These are phyloP conservation scores for Amphimedon queenslandica DNA, from an alignment of 37 sponge, comb jelly and placozoan genomes.

Conservation along the genomic window DNA sequence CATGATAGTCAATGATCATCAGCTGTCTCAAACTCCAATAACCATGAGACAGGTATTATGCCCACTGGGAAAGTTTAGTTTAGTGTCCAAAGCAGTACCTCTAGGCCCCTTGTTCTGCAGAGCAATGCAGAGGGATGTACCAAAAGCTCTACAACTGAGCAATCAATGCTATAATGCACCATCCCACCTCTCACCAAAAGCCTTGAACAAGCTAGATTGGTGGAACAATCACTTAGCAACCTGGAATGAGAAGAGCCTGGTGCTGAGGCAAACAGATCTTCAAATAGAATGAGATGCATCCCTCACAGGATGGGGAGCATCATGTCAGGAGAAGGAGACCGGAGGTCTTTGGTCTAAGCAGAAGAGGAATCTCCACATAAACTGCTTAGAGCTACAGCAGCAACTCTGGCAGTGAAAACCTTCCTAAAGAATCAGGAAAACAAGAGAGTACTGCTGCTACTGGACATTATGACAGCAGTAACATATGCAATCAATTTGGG, in stretches of 20 bases:
- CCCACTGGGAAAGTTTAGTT: no score
- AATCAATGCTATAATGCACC: no score
- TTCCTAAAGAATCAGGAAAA: constrained; percentile 2
- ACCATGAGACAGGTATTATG: no score
- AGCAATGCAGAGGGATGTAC: constrained; percentile 22
- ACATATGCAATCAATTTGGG: constrained; percentile 26
- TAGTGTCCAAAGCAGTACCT: constrained; percentile 7
- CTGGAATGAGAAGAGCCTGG: constrained; percentile 1
- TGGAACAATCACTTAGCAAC: neutral
- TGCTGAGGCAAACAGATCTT: neutral
- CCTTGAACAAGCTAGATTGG: constrained; percentile 16
- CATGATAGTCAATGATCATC: no score
- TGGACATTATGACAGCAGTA: constrained; percentile 33
- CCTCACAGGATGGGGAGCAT: constrained; percentile 25
- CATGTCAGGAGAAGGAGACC: constrained; percentile 11
- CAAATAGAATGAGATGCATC: constrained; percentile 26
- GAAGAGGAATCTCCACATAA: constrained; percentile 37
- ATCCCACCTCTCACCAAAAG: no score
- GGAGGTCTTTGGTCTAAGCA: constrained; percentile 29
- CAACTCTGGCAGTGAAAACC: constrained; percentile 12
- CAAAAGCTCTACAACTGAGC: no score
- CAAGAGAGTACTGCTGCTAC: constrained; percentile 6
- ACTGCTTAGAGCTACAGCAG: constrained; percentile 52
- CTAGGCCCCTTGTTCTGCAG: constrained; percentile 34
- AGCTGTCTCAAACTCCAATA: no score